These are phyloP conservation scores for Chionomys nivalis DNA, from an alignment of 2,113 vertebrate genomes.

Conservation along the genomic window DNA sequence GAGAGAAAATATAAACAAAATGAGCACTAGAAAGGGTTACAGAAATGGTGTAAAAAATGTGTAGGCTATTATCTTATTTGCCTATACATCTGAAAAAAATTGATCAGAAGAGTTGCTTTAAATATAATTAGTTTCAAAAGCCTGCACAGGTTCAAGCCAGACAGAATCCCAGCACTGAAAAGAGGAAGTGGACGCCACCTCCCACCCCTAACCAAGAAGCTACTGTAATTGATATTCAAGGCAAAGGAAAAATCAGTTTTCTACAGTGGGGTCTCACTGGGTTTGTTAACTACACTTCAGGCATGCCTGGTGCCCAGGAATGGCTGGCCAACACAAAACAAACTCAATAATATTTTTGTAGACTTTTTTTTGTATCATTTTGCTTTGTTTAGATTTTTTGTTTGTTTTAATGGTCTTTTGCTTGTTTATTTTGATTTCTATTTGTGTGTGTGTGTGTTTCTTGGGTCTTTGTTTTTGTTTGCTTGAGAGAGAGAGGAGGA, in stretches of 20 bases:
- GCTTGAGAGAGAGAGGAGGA: background rate
- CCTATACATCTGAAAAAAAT: background rate
- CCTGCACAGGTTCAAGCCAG: background rate
- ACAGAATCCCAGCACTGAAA: background rate
- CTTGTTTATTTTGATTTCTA: background rate
- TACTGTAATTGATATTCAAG: background rate
- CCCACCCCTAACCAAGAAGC: background rate
- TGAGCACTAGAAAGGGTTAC: background rate
- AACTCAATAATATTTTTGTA: background rate
- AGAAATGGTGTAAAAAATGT: background rate
- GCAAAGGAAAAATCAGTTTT: background rate
- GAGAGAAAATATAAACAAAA: conserved; percentile 24
- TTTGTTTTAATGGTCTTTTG: background rate
- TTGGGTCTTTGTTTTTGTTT: too few relatives aligned
- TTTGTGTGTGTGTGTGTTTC: background rate
- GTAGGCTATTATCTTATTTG: background rate
- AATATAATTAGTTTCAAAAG: conserved; percentile 24
- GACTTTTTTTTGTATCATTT: background rate
- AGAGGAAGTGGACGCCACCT: background rate
- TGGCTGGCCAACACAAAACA: background rate
- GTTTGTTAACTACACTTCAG: background rate
- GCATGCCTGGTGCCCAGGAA: too few relatives aligned
- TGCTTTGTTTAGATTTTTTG: background rate
- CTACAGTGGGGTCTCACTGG: background rate
- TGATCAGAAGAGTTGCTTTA: background rate